Conservation (phyloP, 2,888 invertebrate genomes). For the Dexiosoma caninum region DNA sequence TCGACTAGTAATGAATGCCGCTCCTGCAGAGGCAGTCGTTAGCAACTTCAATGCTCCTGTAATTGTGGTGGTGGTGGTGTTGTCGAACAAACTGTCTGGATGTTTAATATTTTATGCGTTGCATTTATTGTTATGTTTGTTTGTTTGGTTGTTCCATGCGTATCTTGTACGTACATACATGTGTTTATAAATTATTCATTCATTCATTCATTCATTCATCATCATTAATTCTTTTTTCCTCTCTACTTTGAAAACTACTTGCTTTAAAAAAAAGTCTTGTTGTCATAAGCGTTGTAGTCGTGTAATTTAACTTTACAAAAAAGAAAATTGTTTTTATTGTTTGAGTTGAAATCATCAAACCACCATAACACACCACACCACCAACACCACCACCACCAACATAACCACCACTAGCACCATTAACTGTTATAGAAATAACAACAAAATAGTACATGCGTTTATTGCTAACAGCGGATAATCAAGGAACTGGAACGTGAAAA, state of each 20-base stretch:
- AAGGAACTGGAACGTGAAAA: slow-evolving; percentile 58
- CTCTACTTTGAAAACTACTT: background rate
- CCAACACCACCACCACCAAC: background rate
- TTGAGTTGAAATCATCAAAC: background rate
- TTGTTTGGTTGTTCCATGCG: slow-evolving; percentile 24
- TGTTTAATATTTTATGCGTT: slow-evolving; percentile 15
- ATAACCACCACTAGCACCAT: no score
- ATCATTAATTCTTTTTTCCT: slow-evolving; percentile 14
- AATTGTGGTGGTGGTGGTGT: background rate
- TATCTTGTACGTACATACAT: slow-evolving; percentile 3
- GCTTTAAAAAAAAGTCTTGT: slow-evolving; percentile 1
- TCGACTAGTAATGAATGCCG: background rate
- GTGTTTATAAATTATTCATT: slow-evolving; percentile 32
- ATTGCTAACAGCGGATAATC: slow-evolving; percentile 49
- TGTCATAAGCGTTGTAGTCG: slow-evolving; percentile 11
- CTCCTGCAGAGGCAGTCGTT: background rate
- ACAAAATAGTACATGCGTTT: slow-evolving; percentile 33
- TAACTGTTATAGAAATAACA: background rate
- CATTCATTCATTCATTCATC: slow-evolving; percentile 42
- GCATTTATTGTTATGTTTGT: slow-evolving; percentile 1
- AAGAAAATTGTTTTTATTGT: slow-evolving; percentile 28
- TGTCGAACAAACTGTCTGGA: slow-evolving; percentile 3
- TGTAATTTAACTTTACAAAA: background rate
- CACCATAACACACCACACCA: slow-evolving; percentile 16
- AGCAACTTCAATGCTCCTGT: background rate